These are phyloP conservation scores for Crambe crambe DNA, from an alignment of 37 sponge, comb jelly and placozoan genomes.

Conservation along the genomic window DNA sequence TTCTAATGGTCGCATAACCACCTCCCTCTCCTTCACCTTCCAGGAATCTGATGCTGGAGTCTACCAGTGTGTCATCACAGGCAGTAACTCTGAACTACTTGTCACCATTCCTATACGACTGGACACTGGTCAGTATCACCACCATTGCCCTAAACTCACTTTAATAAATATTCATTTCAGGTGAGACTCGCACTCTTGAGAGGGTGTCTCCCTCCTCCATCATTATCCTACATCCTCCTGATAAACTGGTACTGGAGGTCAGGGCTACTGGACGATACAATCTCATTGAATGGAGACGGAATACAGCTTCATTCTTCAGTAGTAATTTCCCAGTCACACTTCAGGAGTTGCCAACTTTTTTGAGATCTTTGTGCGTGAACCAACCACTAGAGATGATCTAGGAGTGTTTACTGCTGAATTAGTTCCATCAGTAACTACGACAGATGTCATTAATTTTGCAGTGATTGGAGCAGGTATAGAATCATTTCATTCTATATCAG, in stretches of 20 bases:
- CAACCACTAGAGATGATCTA: too few relatives aligned
- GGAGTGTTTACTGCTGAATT: conserved; percentile 14
- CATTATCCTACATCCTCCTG: conserved; percentile 39
- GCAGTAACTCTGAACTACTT: conserved; percentile 12
- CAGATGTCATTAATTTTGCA: background rate
- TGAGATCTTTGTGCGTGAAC: conserved; percentile 37
- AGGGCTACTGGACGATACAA: conserved; percentile 29
- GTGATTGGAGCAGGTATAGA: conserved; percentile 28
- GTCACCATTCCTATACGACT: conserved; percentile 23
- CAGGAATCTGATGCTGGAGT: conserved; percentile 25
- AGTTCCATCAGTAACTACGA: background rate
- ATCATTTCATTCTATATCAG: background rate
- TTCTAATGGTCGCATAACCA: background rate
- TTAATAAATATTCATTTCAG: background rate
- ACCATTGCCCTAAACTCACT: background rate
- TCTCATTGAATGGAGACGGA: conserved; percentile 7
- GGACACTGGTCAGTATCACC: conserved; percentile 30
- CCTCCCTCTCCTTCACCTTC: conserved; percentile 11
- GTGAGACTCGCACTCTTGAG: conserved; percentile 1
- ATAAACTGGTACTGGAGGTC: conserved; percentile 33
- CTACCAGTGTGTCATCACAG: conserved; percentile 53
- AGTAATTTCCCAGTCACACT: background rate
- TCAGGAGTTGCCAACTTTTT: conserved; percentile 15
- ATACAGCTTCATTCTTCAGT: background rate
- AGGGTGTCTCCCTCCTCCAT: conserved; percentile 30